Conservation (phyloP, 2,888 invertebrate species). For the Zootermopsis nevadensis region DNA sequence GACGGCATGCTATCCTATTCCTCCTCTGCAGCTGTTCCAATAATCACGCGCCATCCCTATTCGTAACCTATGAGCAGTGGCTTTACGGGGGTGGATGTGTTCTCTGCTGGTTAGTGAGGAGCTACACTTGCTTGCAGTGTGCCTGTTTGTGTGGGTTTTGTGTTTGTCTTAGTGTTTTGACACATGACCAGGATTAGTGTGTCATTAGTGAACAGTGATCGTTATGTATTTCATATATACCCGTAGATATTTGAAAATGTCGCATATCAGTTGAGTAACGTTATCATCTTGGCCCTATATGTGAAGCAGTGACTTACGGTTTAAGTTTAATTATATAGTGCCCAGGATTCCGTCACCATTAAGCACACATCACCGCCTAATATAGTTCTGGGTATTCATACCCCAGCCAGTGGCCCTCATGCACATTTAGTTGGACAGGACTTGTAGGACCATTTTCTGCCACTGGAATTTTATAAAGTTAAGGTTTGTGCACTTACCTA, state of each 20-base stretch:
- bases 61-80: constrained; percentile 4
- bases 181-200: constrained; percentile 27
- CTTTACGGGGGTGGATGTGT: constrained; percentile 9
- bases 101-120: not conserved
- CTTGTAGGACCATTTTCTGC: too few species aligned
- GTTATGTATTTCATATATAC: not conserved
- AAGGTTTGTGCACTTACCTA: too few species aligned
- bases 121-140: not conserved
- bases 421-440: too few species aligned
- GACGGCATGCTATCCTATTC: not conserved
- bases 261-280: not conserved
- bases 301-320: too few species aligned
- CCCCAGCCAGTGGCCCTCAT: too few species aligned
- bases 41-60: not conserved
- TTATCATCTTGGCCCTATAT: too few species aligned
- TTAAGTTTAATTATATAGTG: not conserved
- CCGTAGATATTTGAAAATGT: not conserved
- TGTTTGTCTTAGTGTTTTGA: not conserved
- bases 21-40: constrained; percentile 20
- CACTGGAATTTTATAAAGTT: too few species aligned
- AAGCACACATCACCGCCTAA: not conserved
- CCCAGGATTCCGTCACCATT: not conserved
- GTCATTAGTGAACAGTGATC: constrained; percentile 11
- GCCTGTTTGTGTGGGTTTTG: not conserved
- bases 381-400: too few species aligned